Conservation (phyloP, 2,888 invertebrate genomes). For the Conistra vaccinii region DNA sequence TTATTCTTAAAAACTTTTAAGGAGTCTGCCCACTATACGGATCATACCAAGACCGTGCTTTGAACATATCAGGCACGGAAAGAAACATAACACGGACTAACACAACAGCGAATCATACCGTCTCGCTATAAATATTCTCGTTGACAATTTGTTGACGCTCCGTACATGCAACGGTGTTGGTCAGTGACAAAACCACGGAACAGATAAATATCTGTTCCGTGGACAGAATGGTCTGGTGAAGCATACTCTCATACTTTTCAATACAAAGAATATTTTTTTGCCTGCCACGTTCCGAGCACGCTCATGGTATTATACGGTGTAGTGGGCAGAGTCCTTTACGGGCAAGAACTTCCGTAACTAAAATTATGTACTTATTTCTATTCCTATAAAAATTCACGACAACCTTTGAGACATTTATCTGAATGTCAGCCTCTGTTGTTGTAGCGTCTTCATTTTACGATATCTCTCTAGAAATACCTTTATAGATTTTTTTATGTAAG, state of each 20-base stretch:
- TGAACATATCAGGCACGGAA: neutral
- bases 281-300: neutral
- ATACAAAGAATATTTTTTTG: neutral
- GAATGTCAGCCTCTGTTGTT: neutral
- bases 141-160: neutral
- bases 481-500: conserved; percentile 1
- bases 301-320: neutral
- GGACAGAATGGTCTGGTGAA: too few relatives aligned
- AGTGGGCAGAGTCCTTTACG: neutral
- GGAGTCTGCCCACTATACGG: neutral
- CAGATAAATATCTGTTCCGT: too few relatives aligned
- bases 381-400: neutral
- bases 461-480: conserved; percentile 4
- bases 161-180: neutral
- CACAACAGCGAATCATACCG: neutral
- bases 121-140: neutral
- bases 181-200: neutral
- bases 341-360: neutral
- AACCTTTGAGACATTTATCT: neutral
- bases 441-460: neutral
- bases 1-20: neutral
- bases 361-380: neutral
- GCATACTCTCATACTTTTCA: neutral
- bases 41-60: neutral
- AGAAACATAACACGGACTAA: neutral